Conservation (phyloP, 2,888 invertebrate genomes). For the Fragum sueziense region DNA sequence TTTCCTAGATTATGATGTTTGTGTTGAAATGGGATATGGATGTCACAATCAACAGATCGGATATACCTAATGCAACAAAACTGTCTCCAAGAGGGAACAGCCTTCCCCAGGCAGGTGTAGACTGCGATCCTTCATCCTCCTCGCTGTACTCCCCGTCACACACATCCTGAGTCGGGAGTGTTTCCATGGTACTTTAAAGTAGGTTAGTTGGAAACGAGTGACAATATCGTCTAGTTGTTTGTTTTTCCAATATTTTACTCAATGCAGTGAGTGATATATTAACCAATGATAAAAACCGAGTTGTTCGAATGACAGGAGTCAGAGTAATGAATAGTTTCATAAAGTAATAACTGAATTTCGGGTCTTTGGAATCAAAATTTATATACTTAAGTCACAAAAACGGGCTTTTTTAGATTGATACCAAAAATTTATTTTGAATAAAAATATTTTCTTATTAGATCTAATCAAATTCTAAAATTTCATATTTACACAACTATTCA, state of each 20-base stretch:
- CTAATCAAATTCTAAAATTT: no score
- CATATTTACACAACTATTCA: no score
- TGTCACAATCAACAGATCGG: no score
- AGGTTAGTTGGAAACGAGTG: background rate
- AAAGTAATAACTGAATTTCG: no score
- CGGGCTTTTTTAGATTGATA: no score
- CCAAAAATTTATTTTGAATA: no score
- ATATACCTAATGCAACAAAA: constrained; percentile 74
- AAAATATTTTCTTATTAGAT: no score
- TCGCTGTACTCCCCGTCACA: constrained; percentile 73
- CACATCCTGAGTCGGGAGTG: constrained; percentile 76
- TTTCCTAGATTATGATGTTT: no score
- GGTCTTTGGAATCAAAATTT: no score
- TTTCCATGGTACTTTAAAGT: constrained; percentile 69
- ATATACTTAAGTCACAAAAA: no score
- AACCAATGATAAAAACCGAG: background rate
- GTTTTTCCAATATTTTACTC: background rate
- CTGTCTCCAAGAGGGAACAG: constrained; percentile 78
- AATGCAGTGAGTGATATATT: background rate
- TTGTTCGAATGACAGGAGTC: background rate
- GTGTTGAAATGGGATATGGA: no score
- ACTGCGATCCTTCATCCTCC: constrained; percentile 64
- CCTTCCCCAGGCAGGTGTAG: constrained; percentile 72
- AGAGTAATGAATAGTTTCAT: constrained; percentile 14
- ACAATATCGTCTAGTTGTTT: background rate